Evolutionary conservation across 2,888 invertebrate genomes (phyloP).

Genomic region (Sthenelais limicola): DNA sequence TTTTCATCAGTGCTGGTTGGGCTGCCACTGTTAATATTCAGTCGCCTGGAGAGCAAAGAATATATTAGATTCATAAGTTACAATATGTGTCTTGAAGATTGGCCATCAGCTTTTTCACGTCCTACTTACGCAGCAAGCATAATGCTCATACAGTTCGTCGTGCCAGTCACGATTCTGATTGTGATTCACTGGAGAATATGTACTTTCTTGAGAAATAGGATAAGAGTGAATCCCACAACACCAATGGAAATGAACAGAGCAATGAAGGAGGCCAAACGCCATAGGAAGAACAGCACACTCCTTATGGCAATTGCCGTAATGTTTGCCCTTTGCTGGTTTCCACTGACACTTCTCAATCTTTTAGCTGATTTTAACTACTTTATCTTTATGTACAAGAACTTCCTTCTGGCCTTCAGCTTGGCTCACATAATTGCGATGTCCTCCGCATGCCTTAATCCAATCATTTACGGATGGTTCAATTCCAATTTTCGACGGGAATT

Average conservation of each 20-base stretch:
- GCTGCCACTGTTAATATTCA: conserved; percentile 62
- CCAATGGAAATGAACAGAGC: conserved; percentile 53
- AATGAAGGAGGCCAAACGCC: conserved; percentile 59
- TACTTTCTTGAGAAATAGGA: conserved; percentile 69
- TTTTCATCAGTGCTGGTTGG: conserved; percentile 56
- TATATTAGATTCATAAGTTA: conserved; percentile 65
- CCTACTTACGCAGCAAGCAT: conserved; percentile 59
- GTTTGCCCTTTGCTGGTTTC: conserved; percentile 66
- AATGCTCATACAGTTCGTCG: conserved; percentile 61
- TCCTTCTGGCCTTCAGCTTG: conserved; percentile 69
- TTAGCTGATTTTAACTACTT: conserved; percentile 60
- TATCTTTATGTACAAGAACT: conserved; percentile 58
- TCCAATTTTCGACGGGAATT: conserved; percentile 58
- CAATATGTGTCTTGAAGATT: conserved; percentile 66
- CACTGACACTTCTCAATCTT: conserved; percentile 64
- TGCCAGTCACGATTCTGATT: conserved; percentile 59
- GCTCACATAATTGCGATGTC: conserved; percentile 65
- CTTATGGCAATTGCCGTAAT: conserved; percentile 63
- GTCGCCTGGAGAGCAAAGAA: conserved; percentile 60
- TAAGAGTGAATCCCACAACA: conserved; percentile 57
- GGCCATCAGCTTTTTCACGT: conserved; percentile 57
- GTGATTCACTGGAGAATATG: conserved; percentile 65
- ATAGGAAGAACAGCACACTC: conserved; percentile 69
- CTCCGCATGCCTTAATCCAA: conserved; percentile 64
- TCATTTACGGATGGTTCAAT: conserved; percentile 68